Evolutionary conservation across 1,140 invertebrate genomes (phyloP), one percentile per base, ranked within the genome.

Genomic region (Ostrea edulis): DNA sequence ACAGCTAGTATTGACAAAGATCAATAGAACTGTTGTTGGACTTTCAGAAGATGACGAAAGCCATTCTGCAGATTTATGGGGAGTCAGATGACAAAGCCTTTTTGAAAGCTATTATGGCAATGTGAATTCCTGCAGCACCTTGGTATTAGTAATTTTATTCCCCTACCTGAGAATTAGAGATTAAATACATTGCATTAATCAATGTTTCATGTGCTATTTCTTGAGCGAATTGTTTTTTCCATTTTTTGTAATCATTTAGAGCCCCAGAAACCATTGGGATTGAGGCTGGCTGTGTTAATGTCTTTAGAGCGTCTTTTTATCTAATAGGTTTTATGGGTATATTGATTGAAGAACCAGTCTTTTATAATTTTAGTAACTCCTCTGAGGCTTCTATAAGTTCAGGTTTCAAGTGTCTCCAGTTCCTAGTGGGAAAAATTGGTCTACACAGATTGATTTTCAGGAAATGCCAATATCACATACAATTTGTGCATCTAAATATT

Each of bases 291-390:
- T n/a, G 55, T 7, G 17, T 62, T 62, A 62, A 62, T 62, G 55
- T 62, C n/a, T 62, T 5, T 5, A 62, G 25, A 77, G 22, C 35
- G 68, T 77, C 68, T 77, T 77, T 35, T 77, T 77, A 77, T 77
- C 68, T 77, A 77, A 77, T 14, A 77, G 25, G 29, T 77, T 77
- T 77, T 77, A 77, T 77, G 68, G 22, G 68, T 35, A 17, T 77
- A 77, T 77, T 77, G 68, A 77, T 77, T 77, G n/a, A 29, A 77
- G 25, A 77, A 25, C 22, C 14, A 9, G 25, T 29, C 22, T n/a
- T 25, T 77, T 25, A 35, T 77, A 35, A 35, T 77, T 77, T 29
- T 35, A 77, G 68, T 25, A 29, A 77, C 68, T 77, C 68, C 29
- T 77, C 29, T 77, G 22, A 77, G 25, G 68, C 22, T 29, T 77